These are phyloP conservation scores for Oryzias woworae DNA, from an alignment of 2,113 vertebrate genomes.

Conservation along the genomic window DNA sequence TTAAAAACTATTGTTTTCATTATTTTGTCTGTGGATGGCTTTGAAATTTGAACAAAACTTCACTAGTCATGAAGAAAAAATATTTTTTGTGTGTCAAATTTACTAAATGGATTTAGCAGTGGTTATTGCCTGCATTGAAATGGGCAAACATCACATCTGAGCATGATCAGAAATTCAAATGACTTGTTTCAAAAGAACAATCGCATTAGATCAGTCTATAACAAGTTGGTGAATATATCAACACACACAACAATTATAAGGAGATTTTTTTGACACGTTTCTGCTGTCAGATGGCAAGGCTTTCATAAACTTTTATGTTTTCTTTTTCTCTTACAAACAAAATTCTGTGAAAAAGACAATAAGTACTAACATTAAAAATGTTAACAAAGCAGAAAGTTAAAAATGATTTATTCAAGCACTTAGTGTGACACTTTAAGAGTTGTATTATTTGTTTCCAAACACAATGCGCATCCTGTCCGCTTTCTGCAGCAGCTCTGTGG, in stretches of 20 bases:
- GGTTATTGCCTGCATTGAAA: constrained; percentile 43
- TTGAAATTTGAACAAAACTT: constrained; percentile 27
- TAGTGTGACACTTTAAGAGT: constrained; percentile 40
- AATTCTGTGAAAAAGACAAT: constrained; percentile 16
- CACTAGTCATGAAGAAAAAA: constrained; percentile 40
- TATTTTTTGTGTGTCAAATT: constrained; percentile 41
- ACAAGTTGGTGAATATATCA: constrained; percentile 36
- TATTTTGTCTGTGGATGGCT: constrained; percentile 10
- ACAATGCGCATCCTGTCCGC: constrained; percentile 56
- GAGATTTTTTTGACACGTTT: constrained; percentile 46
- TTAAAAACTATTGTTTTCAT: constrained; percentile 7
- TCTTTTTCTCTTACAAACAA: constrained; percentile 43
- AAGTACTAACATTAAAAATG: constrained; percentile 33
- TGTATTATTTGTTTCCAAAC: constrained; percentile 69
- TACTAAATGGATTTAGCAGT: constrained; percentile 35
- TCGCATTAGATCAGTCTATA: constrained; percentile 14
- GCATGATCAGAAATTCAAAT: constrained; percentile 35
- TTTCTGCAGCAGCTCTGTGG: constrained; percentile 66
- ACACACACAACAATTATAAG: constrained; percentile 19
- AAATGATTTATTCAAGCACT: constrained; percentile 67
- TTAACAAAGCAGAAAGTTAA: constrained; percentile 50
- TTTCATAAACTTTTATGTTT: constrained; percentile 29
- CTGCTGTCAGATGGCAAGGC: constrained; percentile 39
- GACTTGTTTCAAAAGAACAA: constrained; percentile 41
- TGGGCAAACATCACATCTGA: constrained; percentile 49